These are phyloP conservation scores for Labroides dimidiatus DNA, from an alignment of 2,797 vertebrate species.

Conservation along the genomic window DNA sequence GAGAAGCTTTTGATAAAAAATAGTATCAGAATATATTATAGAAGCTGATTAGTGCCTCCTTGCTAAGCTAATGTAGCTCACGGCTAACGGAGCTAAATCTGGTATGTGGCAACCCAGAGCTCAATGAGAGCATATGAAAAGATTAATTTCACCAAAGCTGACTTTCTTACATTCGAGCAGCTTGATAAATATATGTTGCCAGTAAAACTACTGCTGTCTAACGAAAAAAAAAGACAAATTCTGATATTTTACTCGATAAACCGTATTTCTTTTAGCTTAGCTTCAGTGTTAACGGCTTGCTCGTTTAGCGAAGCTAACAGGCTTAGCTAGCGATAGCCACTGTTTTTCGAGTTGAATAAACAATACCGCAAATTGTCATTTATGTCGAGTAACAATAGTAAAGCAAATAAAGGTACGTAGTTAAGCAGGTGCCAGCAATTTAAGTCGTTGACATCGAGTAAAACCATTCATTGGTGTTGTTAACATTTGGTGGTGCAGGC, in stretches of 20 bases:
- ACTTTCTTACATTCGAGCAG: background rate
- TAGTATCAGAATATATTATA: constrained; percentile 7
- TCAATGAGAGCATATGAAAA: constrained; percentile 36
- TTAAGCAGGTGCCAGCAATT: accelerated
- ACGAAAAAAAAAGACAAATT: background rate
- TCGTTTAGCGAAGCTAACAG: constrained; percentile 12
- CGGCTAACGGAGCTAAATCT: constrained; percentile 60
- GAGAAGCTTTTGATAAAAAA: background rate
- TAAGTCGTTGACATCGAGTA: accelerated
- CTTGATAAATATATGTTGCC: accelerated
- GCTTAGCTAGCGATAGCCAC: constrained; percentile 45
- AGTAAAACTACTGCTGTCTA: background rate
- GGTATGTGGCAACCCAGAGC: constrained; percentile 49
- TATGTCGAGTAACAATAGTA: background rate
- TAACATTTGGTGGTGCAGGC: constrained; percentile 38
- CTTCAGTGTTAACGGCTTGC: constrained; percentile 30
- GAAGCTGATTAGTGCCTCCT: constrained; percentile 18
- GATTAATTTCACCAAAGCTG: background rate
- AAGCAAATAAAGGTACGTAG: background rate
- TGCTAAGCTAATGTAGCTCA: constrained; percentile 52
- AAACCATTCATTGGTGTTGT: constrained; percentile 9
- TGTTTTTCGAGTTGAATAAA: constrained; percentile 36
- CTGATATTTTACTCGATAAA: constrained; percentile 17
- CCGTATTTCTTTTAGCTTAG: constrained; percentile 23
- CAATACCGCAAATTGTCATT: background rate